Conservation (phyloP, 2,113 vertebrate genomes). For the Pseudois nayaur region DNA sequence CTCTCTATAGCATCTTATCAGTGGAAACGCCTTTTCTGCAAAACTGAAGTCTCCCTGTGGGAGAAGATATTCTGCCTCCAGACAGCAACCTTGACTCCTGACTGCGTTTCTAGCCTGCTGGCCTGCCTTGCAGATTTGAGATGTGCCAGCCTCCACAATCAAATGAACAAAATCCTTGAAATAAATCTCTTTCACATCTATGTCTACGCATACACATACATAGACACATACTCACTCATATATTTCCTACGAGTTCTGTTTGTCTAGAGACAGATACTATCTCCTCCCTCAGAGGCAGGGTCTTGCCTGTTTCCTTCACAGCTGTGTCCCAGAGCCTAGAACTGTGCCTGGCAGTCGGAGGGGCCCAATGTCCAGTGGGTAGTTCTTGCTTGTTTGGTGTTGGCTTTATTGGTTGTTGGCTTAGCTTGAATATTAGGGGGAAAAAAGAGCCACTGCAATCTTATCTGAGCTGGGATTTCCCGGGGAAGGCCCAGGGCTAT, state of each 20-base stretch:
- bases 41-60: background rate
- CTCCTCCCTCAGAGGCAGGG: background rate
- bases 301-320: background rate
- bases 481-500: background rate
- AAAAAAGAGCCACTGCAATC: fast-evolving
- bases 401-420: background rate
- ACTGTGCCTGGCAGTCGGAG: background rate
- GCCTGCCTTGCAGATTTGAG: background rate
- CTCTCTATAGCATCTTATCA: background rate
- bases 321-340: background rate
- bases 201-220: background rate
- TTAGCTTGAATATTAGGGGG: background rate
- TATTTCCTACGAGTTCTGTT: background rate
- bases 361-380: background rate
- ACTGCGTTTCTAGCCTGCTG: background rate
- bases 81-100: background rate
- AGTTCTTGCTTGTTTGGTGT: background rate
- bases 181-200: background rate
- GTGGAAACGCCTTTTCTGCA: background rate
- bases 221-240: too few species aligned
- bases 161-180: background rate
- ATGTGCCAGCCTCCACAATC: background rate
- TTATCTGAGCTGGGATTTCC: background rate
- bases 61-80: background rate
- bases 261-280: background rate